Evolutionary conservation across 2,797 vertebrate genomes (phyloP), one percentile per base, ranked within the genome.

Genomic region (Simalia tracyae): DNA sequence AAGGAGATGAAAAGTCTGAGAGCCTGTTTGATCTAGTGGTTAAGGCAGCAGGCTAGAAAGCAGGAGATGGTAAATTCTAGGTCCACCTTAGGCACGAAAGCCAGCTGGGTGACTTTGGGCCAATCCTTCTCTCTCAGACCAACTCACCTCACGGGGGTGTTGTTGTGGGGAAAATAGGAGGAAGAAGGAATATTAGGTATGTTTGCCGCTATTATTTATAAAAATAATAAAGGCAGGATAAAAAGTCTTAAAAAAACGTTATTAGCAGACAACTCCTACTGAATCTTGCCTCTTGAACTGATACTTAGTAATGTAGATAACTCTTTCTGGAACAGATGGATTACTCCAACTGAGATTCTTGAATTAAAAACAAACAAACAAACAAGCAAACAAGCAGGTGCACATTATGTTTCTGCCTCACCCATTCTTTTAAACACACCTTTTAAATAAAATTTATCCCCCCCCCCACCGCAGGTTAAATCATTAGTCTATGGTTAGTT

Each of bases 401-500:
- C 72, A 81, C 36, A 60, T 61, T 61, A 12, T 72, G 60, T 68
- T 56, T 36, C 8, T 92, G 8, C 1, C n/a, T 31, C 91, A 84
- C 31, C 50, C 59, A 7, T 50, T 93, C 8, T 42, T 93, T 84
- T 28, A 85, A 91, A 26, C 11, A 72, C 56, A 31, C 88, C 68
- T 94, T 94, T 64, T 89, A 88, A 63, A 88, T 90, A 61, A 92
- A 87, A 46, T 92, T 84, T 89, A 42, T 46, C 46, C 91, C 92
- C 84, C 86, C 87, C 0, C 66, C 22, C 31, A 36, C 22, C 91
- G 88, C 91, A 88, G 89, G 85, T 92, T 93, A 92, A 91, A 50
- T 64, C 63, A 93, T 94, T 93, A 93, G 50, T 86, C 94, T 94
- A 57, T 2, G 91, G 1, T 81, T 85, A 93, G 64, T 36, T 95